These are phyloP conservation scores for Cynodonichthys magdalenae DNA, from an alignment of 2,797 vertebrate species.

Conservation along the genomic window DNA sequence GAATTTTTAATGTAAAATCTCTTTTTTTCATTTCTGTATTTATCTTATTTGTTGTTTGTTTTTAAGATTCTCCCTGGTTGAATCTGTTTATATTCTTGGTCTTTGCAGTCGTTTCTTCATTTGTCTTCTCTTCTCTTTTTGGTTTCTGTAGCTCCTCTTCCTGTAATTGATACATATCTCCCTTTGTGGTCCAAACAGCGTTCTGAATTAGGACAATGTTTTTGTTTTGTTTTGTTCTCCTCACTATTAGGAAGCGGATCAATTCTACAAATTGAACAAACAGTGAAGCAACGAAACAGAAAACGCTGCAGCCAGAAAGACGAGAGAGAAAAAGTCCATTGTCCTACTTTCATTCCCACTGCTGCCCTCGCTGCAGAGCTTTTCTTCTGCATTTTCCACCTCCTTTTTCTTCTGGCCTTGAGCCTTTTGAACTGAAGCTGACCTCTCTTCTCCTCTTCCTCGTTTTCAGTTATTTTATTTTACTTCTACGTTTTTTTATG, in stretches of 20 bases:
- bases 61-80: conserved; percentile 24
- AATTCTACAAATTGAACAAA: conserved; percentile 73
- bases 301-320: conserved; percentile 67
- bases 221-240: conserved; percentile 55
- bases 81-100: conserved; percentile 19
- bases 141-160: conserved; percentile 24
- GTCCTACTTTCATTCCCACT: conserved; percentile 44
- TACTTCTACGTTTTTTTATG: conserved; percentile 23
- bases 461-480: conserved; percentile 9
- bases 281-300: conserved; percentile 40
- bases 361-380: conserved; percentile 25
- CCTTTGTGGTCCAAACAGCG: conserved; percentile 52
- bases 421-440: conserved; percentile 62
- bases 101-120: conserved; percentile 24
- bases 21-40: conserved; percentile 20
- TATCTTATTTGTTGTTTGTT: conserved; percentile 27
- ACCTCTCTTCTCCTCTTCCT: conserved; percentile 36
- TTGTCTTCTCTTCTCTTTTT: conserved; percentile 34
- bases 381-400: conserved; percentile 48
- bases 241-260: conserved; percentile 68
- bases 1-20: conserved; percentile 35
- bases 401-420: conserved; percentile 50
- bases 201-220: conserved; percentile 58
- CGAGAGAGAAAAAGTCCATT: conserved; percentile 55
- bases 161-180: conserved; percentile 12